Percentiles rank a stretch among this genome's conserved stretches.
phyloP scores from a whole-genome alignment of 2,888 invertebrate species.

The Anagyrus pseudococci region DNA sequence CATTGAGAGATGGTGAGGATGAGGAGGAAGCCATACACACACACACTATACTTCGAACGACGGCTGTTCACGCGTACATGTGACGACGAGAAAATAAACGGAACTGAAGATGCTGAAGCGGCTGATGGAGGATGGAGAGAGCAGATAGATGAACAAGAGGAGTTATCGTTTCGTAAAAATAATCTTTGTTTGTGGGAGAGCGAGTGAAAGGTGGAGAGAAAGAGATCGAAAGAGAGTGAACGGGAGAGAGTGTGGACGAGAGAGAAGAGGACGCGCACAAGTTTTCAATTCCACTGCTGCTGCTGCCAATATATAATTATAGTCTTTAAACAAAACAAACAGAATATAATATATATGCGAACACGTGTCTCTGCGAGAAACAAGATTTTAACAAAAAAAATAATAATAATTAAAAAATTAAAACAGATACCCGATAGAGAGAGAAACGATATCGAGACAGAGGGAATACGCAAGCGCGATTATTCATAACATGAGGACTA shows the following conservation, averaged over 20 bases:
- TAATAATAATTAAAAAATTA: constrained; percentile 9
- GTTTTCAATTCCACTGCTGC: constrained; percentile 59
- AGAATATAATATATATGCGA: constrained; percentile 12
- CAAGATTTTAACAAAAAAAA: constrained; percentile 4
- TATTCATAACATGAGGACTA: not conserved
- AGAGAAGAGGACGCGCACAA: constrained; percentile 54
- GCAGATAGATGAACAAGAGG: too few species aligned
- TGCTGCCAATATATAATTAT: constrained; percentile 42
- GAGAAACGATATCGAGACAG: not conserved
- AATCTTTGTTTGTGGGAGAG: constrained; percentile 14
- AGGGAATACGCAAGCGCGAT: constrained; percentile 20
- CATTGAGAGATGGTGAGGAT: not conserved
- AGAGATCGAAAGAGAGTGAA: not conserved
- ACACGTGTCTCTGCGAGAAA: constrained; percentile 22
- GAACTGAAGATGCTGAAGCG: not conserved
- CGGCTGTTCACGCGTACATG: not conserved
- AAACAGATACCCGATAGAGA: constrained; percentile 28
- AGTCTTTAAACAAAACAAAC: constrained; percentile 19
- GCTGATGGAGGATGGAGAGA: constrained; percentile 4
- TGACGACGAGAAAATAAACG: not conserved
- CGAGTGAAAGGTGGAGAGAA: not conserved
- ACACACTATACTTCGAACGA: too few species aligned
- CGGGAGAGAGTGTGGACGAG: not conserved
- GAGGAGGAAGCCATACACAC: not conserved
- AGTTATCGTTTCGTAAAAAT: constrained; percentile 17